These are phyloP conservation scores for Propsilocerus akamusi DNA, from an alignment of 1,140 invertebrate genomes.

Conservation along the genomic window DNA sequence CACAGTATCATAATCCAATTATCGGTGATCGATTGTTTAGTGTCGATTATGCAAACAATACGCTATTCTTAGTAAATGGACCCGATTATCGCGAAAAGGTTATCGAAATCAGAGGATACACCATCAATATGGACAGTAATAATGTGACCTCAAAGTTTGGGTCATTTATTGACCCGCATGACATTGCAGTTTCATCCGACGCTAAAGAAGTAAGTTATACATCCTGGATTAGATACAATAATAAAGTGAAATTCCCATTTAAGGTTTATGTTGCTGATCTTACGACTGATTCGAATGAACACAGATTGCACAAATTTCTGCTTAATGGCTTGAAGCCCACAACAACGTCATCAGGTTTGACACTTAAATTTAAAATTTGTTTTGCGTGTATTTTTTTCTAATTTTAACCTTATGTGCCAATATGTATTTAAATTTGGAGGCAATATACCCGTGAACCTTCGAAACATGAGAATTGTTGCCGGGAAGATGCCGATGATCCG, in stretches of 20 bases:
- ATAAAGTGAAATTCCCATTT: not conserved
- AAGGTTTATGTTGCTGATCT: not conserved
- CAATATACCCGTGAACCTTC: too few species aligned
- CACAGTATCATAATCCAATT: constrained; percentile 32
- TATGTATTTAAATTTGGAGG: too few species aligned
- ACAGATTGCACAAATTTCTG: not conserved
- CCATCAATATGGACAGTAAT: constrained; percentile 38
- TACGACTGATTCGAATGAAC: not conserved
- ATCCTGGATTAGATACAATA: not conserved
- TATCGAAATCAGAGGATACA: constrained; percentile 39
- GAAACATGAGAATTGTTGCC: too few species aligned
- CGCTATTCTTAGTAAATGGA: constrained; percentile 31
- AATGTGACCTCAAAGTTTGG: constrained; percentile 39
- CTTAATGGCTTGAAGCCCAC: not conserved
- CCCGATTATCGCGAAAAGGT: constrained; percentile 20
- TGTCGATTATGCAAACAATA: constrained; percentile 11
- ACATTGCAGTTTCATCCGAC: constrained; percentile 46
- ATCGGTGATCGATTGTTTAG: constrained; percentile 35
- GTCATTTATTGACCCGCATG: constrained; percentile 53
- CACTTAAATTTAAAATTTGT: too few species aligned
- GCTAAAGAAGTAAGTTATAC: constrained; percentile 32
- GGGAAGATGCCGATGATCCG: too few species aligned
- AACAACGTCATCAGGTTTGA: too few species aligned
- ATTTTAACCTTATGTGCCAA: too few species aligned
- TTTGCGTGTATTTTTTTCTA: too few species aligned